Evolutionary conservation across 1,140 invertebrate species (phyloP), one percentile per base, ranked within the genome.

Genomic region (Meloidogyne exigua): DNA sequence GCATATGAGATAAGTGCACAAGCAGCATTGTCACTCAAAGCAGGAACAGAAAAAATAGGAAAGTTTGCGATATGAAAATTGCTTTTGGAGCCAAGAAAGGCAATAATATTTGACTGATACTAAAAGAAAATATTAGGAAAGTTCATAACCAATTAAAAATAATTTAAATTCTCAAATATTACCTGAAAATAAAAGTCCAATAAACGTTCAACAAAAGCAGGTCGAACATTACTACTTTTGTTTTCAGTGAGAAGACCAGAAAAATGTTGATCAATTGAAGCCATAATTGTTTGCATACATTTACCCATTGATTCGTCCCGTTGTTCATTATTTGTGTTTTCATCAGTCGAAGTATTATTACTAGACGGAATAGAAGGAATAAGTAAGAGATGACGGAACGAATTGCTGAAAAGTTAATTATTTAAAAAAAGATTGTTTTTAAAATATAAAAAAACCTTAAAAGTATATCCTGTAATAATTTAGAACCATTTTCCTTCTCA

Each of bases 1-100:
- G 72, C 67, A 44, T 72, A 75, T 25, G 66, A 23, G n/a, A 76
- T 64, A 25, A 76, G 64, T 32, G 75, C 72, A 25, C 71, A 72
- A 13, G 64, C 28, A 28, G 75, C 75, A 32, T 42, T 66, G 10
- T 62, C 36, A 11, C 36, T 42, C 23, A 76, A 66, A 10, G 32
- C 23, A 18, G 64, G 25, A 11, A 49, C 25, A 42, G 36, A 15
- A 28, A 72, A 36, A n/a, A 39, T 9, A 15, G 36, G n/a, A 2
- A 69, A 72, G 10, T 36, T 75, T 12, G 44, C 10, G 15, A 44
- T 15, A 26, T 69, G 9, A 1, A 39, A 18, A 72, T 28, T 75
- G 73, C 69, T 72, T 72, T 75, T 75, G 25, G 63, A 75, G 21
- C 23, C 26, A 10, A 75, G 69, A 10, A 75, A 75, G 28, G 73